These are phyloP conservation scores for Atlantisia rogersi DNA, from an alignment of 2,113 vertebrate genomes.

Conservation along the genomic window DNA sequence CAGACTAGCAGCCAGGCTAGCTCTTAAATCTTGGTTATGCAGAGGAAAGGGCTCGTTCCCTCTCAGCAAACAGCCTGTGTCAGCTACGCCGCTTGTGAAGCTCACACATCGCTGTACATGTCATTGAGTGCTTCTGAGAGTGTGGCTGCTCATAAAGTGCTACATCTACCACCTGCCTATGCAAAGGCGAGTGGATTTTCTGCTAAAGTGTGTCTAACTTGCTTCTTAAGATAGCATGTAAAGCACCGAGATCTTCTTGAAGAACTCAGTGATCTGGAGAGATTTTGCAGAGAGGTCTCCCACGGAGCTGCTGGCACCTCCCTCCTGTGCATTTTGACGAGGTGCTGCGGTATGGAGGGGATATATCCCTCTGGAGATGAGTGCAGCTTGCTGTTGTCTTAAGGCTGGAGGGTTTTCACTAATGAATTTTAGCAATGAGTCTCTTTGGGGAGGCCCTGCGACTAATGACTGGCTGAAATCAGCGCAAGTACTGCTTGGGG, in stretches of 20 bases:
- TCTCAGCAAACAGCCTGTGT: not conserved
- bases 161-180: not conserved
- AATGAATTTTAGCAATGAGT: not conserved
- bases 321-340: not conserved
- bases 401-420: not conserved
- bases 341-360: not conserved
- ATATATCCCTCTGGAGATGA: not conserved
- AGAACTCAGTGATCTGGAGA: not conserved
- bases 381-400: not conserved
- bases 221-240: not conserved
- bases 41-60: constrained; percentile 6
- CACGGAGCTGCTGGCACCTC: not conserved
- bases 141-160: not conserved
- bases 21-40: not conserved
- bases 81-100: not conserved
- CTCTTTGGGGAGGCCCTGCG: not conserved
- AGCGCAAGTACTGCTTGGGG: not conserved
- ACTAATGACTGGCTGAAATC: not conserved
- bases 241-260: not conserved
- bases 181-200: not conserved
- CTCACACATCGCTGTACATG: not conserved
- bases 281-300: not conserved
- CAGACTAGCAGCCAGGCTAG: not conserved
- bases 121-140: not conserved
- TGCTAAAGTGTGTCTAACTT: not conserved